Base-by-base conservation (phyloP, 2,888 invertebrate species). In the Melipona beecheii region DNA sequence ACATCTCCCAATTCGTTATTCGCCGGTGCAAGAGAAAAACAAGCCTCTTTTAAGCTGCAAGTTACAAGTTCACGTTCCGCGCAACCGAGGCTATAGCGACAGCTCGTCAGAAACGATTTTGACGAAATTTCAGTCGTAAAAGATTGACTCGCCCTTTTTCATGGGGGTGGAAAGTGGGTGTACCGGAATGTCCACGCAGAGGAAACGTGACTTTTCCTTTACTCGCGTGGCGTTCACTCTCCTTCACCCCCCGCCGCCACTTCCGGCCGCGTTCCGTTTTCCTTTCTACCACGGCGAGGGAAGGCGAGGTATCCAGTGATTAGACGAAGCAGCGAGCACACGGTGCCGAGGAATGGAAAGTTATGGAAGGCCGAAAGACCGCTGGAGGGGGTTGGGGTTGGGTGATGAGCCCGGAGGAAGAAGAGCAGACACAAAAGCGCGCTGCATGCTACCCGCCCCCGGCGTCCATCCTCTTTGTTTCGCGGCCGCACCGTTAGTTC, bases 361-460 rank as follows among this genome's bases (percentile, higher is more conserved):
- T 87, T 81, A 77, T 21, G 71, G 68, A 69, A 65, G 77, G 31
- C 56, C 65, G 81, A 64, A 78, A 64, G 75, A 68, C 31, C 52
- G 66, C 15, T 56, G 75, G 62, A 31, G 50, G 70, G 27, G n/a
- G 60, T 4, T 31, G 24, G 52, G 31, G 66, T 56, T 66, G 73
- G 69, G 73, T 58, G 84, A 84, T 83, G 86, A 85, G 76, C 78
- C 80, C 75, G 58, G 78, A 85, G 86, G 74, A 86, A 83, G 84
- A 85, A 74, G 72, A 77, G 65, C 74, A 80, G 76, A 80, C 79
- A 88, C 84, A 87, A 89, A 88, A 85, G 89, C 68, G 60, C 68
- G 58, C 65, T 71, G 68, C 81, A 72, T 75, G 75, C 50, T 83
- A 75, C 83, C 78, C 76, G 72, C 82, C 72, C 69, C 75, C 68